Conservation (phyloP, 2,113 vertebrate species). For the Bubo blakistoni region DNA sequence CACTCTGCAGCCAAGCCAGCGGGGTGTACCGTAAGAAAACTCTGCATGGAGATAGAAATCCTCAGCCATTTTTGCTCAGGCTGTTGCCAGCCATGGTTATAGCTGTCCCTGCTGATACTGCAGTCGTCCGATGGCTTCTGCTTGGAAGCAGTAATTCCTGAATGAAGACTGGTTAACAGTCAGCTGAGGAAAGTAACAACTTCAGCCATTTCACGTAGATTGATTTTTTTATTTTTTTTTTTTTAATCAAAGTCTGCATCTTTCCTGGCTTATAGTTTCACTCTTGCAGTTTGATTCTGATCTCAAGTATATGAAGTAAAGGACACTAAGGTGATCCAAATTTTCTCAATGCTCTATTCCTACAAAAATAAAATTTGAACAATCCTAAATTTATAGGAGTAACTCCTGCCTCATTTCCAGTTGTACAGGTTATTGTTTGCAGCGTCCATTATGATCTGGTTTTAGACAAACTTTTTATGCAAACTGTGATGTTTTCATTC, state of each 20-base stretch:
- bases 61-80: background rate
- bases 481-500: background rate
- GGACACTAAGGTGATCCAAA: background rate
- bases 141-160: background rate
- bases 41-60: background rate
- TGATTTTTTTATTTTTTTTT: background rate
- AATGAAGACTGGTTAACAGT: background rate
- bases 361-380: background rate
- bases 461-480: background rate
- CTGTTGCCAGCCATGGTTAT: background rate
- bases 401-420: background rate
- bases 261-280: background rate
- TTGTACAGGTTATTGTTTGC: background rate
- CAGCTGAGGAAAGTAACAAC: background rate
- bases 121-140: background rate
- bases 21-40: accelerated
- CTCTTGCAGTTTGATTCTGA: background rate
- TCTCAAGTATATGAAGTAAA: background rate
- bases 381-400: background rate
- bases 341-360: background rate
- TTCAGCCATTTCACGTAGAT: background rate
- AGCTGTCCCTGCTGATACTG: background rate
- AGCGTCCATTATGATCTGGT: background rate
- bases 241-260: background rate
- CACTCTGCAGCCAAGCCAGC: background rate